These are phyloP conservation scores for Thamnophis sirtalis DNA, from an alignment of 2,113 vertebrate genomes.

Conservation along the genomic window DNA sequence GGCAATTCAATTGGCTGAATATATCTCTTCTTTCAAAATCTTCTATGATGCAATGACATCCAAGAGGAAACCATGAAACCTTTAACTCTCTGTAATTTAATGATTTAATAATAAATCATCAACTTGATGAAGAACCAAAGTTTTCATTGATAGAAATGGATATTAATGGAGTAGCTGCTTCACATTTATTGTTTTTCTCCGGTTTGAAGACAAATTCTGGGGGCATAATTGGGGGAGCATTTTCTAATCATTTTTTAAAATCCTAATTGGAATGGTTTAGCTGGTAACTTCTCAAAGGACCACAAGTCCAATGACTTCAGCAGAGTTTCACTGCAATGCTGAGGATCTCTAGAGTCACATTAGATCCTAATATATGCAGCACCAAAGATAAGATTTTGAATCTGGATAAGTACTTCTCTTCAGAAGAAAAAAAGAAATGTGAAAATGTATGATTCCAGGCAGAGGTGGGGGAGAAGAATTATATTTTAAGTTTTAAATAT, in stretches of 20 bases:
- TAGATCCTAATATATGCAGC: neutral
- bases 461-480: neutral
- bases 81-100: conserved; percentile 78
- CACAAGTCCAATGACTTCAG: neutral
- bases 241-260: neutral
- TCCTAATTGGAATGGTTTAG: neutral
- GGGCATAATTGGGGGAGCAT: neutral
- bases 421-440: neutral
- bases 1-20: conserved; percentile 3
- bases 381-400: neutral
- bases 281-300: neutral
- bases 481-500: neutral
- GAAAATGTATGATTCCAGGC: neutral
- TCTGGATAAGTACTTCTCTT: neutral
- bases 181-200: neutral
- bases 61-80: conserved; percentile 76
- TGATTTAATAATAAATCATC: conserved; percentile 95
- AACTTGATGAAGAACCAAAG: conserved; percentile 80
- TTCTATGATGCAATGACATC: conserved; percentile 69
- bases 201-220: neutral
- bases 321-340: neutral
- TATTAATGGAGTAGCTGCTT: conserved; percentile 72
- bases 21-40: conserved; percentile 58
- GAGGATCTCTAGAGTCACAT: neutral
- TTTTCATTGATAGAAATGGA: conserved; percentile 80